Evolutionary conservation across 2,888 invertebrate species (phyloP).

Genomic region (Mesorhabditis sp.): DNA sequence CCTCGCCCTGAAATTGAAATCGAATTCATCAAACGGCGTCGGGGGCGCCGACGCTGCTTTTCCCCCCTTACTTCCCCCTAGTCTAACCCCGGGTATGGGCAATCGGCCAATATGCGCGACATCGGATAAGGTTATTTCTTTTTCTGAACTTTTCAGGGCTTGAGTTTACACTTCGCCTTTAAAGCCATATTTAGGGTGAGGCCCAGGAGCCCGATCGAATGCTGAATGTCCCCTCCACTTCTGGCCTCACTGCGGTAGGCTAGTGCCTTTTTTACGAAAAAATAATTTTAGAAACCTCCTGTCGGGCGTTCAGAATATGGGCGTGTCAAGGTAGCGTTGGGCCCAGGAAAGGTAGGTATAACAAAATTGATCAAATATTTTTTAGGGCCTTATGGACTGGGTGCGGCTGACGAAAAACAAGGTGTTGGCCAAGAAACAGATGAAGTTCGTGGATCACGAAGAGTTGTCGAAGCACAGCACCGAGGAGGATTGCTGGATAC

Average conservation of each 20-base stretch:
- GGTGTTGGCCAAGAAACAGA: constrained; percentile 31
- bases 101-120: too few relatives aligned
- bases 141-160: too few relatives aligned
- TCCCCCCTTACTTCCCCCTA: too few relatives aligned
- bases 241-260: not conserved
- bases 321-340: constrained; percentile 47
- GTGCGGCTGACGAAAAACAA: constrained; percentile 37
- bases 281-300: constrained; percentile 24
- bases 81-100: too few relatives aligned
- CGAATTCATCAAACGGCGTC: too few relatives aligned
- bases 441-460: constrained; percentile 34
- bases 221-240: not conserved
- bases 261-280: not conserved
- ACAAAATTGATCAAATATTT: not conserved
- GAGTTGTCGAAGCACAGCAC: constrained; percentile 47
- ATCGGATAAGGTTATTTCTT: too few relatives aligned
- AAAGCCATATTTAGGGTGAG: too few relatives aligned
- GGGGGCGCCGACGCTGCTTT: too few relatives aligned
- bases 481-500: constrained; percentile 50
- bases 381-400: constrained; percentile 49
- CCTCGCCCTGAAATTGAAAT: too few relatives aligned
- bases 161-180: too few relatives aligned
- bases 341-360: constrained; percentile 38
- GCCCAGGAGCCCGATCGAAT: not conserved
- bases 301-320: constrained; percentile 47